Percentiles rank a stretch among this genome's conserved stretches.
Evolutionary conservation across 2,797 vertebrate genomes (phyloP).

Genomic region (Echeneis naucrates): DNA sequence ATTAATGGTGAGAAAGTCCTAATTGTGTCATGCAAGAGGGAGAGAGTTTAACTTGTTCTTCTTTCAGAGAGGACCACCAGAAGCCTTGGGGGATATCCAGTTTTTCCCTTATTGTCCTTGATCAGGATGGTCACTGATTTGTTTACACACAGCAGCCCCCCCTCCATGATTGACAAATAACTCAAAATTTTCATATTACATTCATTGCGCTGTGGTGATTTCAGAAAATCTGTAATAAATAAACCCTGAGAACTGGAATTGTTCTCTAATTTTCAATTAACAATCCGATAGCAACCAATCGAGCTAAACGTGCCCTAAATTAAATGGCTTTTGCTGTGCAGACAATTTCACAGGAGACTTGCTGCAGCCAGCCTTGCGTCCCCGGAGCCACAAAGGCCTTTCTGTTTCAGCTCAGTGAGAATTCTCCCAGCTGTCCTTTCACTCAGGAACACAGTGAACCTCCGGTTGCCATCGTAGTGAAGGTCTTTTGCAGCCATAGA

Average conservation of each 20-base stretch:
- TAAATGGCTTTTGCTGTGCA: conserved; percentile 82
- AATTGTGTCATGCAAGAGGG: not conserved
- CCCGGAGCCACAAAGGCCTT: conserved; percentile 85
- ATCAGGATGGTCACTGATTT: conserved; percentile 62
- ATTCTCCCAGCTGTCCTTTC: conserved; percentile 89
- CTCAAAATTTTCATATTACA: conserved; percentile 22
- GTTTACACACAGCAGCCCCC: too few species aligned
- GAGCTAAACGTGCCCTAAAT: conserved; percentile 78
- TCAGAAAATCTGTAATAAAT: conserved; percentile 40
- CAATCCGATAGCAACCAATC: conserved; percentile 79
- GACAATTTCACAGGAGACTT: conserved; percentile 83
- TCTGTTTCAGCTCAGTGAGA: conserved; percentile 89
- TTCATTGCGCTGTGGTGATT: conserved; percentile 34
- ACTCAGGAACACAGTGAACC: conserved; percentile 89
- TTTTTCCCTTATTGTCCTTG: conserved; percentile 89
- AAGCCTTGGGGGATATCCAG: conserved; percentile 84
- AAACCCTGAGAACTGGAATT: conserved; percentile 48
- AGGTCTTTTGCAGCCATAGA: conserved; percentile 86
- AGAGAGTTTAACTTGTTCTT: not conserved
- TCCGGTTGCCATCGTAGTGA: conserved; percentile 90
- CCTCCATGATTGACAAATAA: conserved; percentile 39
- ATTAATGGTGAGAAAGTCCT: not conserved
- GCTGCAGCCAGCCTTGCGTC: conserved; percentile 83
- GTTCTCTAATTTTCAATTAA: conserved; percentile 74
- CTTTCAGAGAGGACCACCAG: conserved; percentile 91